Evolutionary conservation across 2,113 vertebrate genomes (phyloP).

Genomic region (Upupa epops): DNA sequence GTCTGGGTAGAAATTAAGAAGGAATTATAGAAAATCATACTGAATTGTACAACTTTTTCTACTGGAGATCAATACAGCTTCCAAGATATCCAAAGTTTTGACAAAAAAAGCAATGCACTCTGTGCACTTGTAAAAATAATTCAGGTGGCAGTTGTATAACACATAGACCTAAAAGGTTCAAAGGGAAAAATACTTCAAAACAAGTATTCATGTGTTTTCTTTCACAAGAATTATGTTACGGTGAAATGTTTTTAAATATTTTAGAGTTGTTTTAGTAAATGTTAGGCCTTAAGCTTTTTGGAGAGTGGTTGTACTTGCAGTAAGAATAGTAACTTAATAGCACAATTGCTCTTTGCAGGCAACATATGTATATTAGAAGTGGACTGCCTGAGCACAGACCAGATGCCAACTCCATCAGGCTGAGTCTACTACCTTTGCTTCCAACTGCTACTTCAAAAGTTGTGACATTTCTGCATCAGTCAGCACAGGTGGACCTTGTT

Average conservation of each 20-base stretch:
- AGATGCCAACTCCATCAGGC: neutral
- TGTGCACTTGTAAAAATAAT: neutral
- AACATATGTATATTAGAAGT: neutral
- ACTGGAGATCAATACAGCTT: neutral
- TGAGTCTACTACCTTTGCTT: neutral
- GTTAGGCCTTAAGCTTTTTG: neutral
- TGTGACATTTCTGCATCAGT: constrained; percentile 1
- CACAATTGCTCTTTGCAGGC: neutral
- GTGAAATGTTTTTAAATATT: neutral
- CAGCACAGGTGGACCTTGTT: constrained; percentile 1
- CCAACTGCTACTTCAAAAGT: neutral
- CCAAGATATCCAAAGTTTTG: neutral
- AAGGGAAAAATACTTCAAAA: neutral
- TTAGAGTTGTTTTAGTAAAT: neutral
- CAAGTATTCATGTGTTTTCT: neutral
- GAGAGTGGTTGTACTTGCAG: neutral
- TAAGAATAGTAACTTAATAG: neutral
- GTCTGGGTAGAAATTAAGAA: neutral
- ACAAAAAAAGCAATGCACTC: neutral
- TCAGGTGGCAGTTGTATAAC: neutral
- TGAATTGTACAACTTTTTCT: neutral
- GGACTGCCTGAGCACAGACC: neutral
- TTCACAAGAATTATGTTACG: neutral
- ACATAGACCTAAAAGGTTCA: neutral
- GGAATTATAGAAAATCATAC: neutral